Conservation (phyloP, 2,888 invertebrate genomes). For the Conistra vaccinii region DNA sequence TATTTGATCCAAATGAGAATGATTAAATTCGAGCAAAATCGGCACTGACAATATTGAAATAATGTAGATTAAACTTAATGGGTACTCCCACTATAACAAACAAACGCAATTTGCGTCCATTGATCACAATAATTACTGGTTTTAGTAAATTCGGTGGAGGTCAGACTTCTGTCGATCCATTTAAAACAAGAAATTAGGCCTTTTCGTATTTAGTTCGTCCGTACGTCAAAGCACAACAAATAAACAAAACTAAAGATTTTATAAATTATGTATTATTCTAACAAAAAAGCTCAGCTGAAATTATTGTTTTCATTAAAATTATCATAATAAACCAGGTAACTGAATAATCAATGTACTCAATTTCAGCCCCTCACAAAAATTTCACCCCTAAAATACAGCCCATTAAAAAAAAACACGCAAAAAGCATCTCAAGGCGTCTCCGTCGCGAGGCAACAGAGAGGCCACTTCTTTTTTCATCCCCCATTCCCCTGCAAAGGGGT, state of each 20-base stretch:
- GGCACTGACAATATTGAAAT: neutral
- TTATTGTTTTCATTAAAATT: neutral
- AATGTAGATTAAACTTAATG: slow-evolving; percentile 29
- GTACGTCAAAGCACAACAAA: neutral
- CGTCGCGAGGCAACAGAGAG: slow-evolving; percentile 83
- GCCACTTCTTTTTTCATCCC: slow-evolving; percentile 87
- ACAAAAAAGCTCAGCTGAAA: neutral
- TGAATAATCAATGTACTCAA: neutral
- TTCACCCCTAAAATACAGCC: slow-evolving; percentile 25
- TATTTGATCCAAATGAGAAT: neutral
- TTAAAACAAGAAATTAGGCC: neutral
- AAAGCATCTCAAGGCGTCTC: slow-evolving; percentile 72
- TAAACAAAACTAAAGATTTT: no score
- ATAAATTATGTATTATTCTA: neutral
- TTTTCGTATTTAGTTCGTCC: neutral
- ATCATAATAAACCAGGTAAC: neutral
- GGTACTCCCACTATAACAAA: neutral
- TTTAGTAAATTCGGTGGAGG: slow-evolving; percentile 7
- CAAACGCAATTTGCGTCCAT: slow-evolving; percentile 25
- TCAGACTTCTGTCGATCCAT: neutral
- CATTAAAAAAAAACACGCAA: slow-evolving; percentile 62
- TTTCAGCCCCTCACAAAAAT: slow-evolving; percentile 22
- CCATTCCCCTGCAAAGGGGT: slow-evolving; percentile 65
- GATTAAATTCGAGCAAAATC: neutral
- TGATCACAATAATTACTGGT: slow-evolving; percentile 45